phyloP scores from a whole-genome alignment of 2,888 invertebrate genomes.

The Muschampia plurimacula region DNA sequence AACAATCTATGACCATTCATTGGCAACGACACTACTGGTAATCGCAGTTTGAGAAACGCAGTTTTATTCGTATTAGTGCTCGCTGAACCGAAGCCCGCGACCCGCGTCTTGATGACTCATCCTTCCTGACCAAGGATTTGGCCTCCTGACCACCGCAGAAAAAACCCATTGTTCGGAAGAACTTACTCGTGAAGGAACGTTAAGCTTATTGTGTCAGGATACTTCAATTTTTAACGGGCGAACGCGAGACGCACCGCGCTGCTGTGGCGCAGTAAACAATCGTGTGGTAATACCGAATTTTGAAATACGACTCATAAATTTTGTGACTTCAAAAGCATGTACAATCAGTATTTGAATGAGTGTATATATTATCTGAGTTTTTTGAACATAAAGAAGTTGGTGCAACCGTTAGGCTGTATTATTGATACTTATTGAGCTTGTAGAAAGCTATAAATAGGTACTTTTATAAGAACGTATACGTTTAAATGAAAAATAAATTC shows the following conservation, averaged over 20 bases:
- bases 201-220: slow-evolving; percentile 32
- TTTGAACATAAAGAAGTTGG: too few species aligned
- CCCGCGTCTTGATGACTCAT: slow-evolving; percentile 72
- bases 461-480: too few species aligned
- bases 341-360: too few species aligned
- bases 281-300: neutral
- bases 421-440: too few species aligned
- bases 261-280: neutral
- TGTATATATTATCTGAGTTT: neutral
- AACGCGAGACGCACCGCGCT: neutral
- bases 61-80: slow-evolving; percentile 28
- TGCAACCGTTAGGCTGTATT: too few species aligned
- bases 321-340: neutral
- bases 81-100: slow-evolving; percentile 70
- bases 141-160: slow-evolving; percentile 67
- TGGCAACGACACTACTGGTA: neutral
- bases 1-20: neutral
- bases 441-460: too few species aligned
- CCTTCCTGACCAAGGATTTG: slow-evolving; percentile 71
- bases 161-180: slow-evolving; percentile 69
- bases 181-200: slow-evolving; percentile 41
- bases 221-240: slow-evolving; percentile 30
- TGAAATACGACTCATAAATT: neutral
- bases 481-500: too few species aligned
- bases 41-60: slow-evolving; percentile 14